Evolutionary conservation across 2,888 invertebrate species (phyloP).

Genomic region (Coremacera marginata): DNA sequence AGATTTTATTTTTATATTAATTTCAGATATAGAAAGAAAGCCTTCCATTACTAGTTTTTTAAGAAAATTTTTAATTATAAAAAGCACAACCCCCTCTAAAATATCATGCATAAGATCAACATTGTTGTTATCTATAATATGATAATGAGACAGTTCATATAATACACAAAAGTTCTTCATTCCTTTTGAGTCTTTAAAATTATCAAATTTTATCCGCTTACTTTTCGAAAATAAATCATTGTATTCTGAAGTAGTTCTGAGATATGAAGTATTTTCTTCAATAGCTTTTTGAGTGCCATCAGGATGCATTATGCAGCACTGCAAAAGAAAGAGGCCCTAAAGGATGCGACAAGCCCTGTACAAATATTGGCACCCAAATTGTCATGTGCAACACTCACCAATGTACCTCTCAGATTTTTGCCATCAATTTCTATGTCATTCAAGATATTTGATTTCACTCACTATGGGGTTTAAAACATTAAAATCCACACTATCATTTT

Average conservation of each 20-base stretch:
- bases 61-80: conserved; percentile 3
- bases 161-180: conserved; percentile 13
- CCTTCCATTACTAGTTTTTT: conserved; percentile 9
- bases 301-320: conserved; percentile 31
- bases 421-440: conserved; percentile 26
- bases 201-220: background rate
- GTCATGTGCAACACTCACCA: conserved; percentile 7
- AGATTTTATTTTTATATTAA: conserved; percentile 31
- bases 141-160: conserved; percentile 18
- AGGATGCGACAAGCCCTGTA: conserved; percentile 36
- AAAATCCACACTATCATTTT: conserved; percentile 27
- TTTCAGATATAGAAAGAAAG: conserved; percentile 26
- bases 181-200: conserved; percentile 32
- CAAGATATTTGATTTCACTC: background rate
- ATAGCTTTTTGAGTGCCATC: conserved; percentile 16
- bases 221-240: background rate
- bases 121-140: conserved; percentile 29
- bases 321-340: conserved; percentile 33
- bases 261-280: background rate
- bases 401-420: conserved; percentile 27
- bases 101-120: conserved; percentile 33
- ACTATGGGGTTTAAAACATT: conserved; percentile 17
- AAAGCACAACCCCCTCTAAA: conserved; percentile 27
- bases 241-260: background rate
- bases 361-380: conserved; percentile 32